Conservation (phyloP, 2,888 invertebrate genomes). For the Eugnorisma glareosa region DNA sequence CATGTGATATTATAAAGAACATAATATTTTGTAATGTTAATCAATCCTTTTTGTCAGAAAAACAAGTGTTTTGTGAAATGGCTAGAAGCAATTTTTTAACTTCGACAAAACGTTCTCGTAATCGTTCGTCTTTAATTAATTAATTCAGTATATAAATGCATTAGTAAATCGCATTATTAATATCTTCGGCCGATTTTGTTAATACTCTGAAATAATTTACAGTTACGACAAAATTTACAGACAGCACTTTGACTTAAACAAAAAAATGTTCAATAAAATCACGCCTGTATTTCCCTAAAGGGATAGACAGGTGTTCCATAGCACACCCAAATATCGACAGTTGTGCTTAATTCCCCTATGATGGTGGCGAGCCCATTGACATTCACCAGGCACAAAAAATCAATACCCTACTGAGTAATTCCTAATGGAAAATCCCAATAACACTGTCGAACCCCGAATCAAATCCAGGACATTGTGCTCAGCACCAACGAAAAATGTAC, state of each 20-base stretch:
- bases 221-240: neutral
- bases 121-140: too few species aligned
- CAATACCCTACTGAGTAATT: too few species aligned
- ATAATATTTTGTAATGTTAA: neutral
- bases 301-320: too few species aligned
- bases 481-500: neutral
- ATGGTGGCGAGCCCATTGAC: too few species aligned
- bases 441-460: neutral
- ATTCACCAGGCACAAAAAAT: too few species aligned
- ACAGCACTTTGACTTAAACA: neutral
- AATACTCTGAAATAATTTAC: neutral
- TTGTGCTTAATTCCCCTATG: neutral
- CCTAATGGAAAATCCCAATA: neutral
- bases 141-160: neutral
- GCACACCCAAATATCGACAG: neutral
- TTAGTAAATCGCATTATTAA: neutral
- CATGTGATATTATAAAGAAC: neutral
- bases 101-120: neutral
- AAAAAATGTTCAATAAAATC: too few species aligned
- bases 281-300: neutral
- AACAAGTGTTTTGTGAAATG: neutral
- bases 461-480: neutral
- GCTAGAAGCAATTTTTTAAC: neutral
- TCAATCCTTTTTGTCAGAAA: neutral
- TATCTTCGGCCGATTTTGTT: neutral